Evolutionary conservation across 1,140 invertebrate genomes (phyloP).

Genomic region (Scylla paramamosain): DNA sequence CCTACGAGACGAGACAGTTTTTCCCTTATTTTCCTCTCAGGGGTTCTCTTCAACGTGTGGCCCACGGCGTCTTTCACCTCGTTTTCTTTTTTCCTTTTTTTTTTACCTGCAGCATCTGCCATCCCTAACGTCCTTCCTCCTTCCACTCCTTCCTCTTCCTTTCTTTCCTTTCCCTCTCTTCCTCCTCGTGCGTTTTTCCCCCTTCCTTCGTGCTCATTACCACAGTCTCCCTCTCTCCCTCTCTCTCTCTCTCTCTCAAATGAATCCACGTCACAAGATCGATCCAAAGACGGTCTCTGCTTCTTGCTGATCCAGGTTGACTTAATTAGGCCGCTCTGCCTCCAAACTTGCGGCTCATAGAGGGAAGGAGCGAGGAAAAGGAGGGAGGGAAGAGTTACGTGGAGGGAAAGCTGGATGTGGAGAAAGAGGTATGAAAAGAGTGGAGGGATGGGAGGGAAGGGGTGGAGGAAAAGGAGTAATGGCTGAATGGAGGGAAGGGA

Average conservation of each 20-base stretch:
- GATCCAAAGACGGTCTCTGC: constrained; percentile 7
- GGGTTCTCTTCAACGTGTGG: background rate
- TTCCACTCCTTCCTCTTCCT: background rate
- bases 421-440: background rate
- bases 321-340: background rate
- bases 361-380: background rate
- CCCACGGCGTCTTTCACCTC: background rate
- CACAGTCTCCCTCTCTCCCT: background rate
- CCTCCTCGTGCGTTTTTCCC: background rate
- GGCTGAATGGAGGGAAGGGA: background rate
- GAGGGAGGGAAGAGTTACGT: background rate
- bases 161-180: background rate
- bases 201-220: background rate
- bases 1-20: no score
- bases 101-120: background rate
- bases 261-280: background rate
- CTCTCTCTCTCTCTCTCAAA: constrained; percentile 12
- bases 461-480: background rate
- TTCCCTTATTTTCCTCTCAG: background rate
- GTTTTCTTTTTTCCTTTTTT: background rate
- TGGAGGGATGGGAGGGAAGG: background rate
- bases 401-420: background rate
- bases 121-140: background rate
- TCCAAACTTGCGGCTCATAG: background rate
- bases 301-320: background rate